A percentile compares a stretch with the other conserved stretches of the same genome.
phyloP scores from a whole-genome alignment of 2,113 vertebrate species.

The Saguinus midas region DNA sequence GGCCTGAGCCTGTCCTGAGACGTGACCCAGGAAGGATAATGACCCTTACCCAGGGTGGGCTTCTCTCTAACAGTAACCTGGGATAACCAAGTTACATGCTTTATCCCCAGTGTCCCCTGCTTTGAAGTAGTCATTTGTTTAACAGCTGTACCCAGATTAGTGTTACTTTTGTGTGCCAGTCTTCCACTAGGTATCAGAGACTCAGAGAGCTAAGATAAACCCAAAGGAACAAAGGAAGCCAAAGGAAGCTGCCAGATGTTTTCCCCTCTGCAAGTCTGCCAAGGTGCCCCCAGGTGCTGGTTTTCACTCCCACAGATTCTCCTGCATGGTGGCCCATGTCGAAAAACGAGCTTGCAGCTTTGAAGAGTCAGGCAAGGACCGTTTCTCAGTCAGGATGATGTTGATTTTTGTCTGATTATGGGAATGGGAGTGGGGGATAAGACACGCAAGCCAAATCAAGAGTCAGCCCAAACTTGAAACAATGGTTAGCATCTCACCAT shows the following conservation, averaged over 20 bases:
- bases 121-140: not conserved
- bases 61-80: not conserved
- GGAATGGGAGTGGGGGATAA: not conserved
- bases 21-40: not conserved
- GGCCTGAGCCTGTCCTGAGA: not conserved
- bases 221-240: not conserved
- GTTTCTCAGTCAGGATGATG: not conserved
- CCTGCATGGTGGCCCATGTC: not conserved
- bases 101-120: too few species aligned
- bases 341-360: not conserved
- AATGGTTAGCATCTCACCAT: not conserved
- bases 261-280: not conserved
- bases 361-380: not conserved
- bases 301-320: fast-evolving
- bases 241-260: not conserved
- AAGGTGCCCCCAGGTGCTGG: not conserved
- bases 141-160: not conserved
- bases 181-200: conserved; percentile 4
- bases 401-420: not conserved
- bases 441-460: not conserved
- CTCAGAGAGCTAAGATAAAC: not conserved
- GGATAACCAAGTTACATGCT: not conserved
- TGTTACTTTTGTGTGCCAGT: not conserved
- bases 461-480: not conserved
- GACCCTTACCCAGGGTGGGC: not conserved